A percentile compares a stretch with the other conserved stretches of the same genome.
These are phyloP conservation scores for Lampris megalopsis DNA, from an alignment of 2,113 vertebrate species.

Conservation along the genomic window DNA sequence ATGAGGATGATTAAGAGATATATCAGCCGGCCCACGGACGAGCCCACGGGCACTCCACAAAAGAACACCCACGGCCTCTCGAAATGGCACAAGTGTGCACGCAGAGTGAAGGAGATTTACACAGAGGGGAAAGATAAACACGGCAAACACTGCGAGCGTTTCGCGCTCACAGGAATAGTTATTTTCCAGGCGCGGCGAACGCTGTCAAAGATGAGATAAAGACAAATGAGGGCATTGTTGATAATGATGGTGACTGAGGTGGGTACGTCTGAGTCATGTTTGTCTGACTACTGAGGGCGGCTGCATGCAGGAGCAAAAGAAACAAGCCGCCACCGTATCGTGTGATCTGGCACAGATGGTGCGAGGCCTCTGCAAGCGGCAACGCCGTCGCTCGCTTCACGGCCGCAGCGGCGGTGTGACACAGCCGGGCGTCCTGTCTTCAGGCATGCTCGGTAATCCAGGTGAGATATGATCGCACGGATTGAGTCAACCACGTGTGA, in stretches of 20 bases:
- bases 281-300: background rate
- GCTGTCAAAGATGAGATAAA: too few species aligned
- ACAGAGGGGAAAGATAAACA: too few species aligned
- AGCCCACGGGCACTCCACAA: constrained; percentile 10
- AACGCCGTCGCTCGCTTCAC: too few species aligned
- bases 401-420: too few species aligned
- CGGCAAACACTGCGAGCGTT: too few species aligned
- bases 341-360: background rate
- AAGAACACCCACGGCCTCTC: constrained; percentile 5
- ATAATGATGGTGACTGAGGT: background rate
- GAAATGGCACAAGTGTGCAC: background rate
- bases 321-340: background rate
- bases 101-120: background rate
- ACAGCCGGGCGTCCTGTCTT: too few species aligned
- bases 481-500: too few species aligned
- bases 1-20: constrained; percentile 21
- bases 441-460: too few species aligned
- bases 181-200: too few species aligned
- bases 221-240: background rate
- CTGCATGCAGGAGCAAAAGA: background rate
- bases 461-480: too few species aligned
- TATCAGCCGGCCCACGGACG: background rate
- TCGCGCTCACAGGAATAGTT: background rate
- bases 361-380: too few species aligned
- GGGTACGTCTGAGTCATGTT: background rate